phyloP scores from a whole-genome alignment of 1,140 invertebrate genomes.

The Spodoptera frugiperda region DNA sequence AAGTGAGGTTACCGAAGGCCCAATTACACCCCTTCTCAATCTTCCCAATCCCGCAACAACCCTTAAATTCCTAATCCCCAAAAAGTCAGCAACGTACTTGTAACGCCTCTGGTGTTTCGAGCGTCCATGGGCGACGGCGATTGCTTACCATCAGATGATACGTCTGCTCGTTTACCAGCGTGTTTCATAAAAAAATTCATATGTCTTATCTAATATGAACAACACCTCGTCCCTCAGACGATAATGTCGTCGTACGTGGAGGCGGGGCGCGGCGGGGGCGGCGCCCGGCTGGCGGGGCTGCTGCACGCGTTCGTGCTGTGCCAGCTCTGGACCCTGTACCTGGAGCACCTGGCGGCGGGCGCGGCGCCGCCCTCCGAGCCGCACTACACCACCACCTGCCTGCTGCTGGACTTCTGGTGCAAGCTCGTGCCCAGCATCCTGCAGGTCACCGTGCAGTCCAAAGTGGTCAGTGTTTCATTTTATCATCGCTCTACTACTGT shows the following conservation, averaged over 20 bases:
- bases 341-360: constrained; percentile 94
- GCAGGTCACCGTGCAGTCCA: constrained; percentile 97
- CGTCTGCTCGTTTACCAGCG: too few species aligned
- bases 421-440: constrained; percentile 98
- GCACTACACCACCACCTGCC: constrained; percentile 91
- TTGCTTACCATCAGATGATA: not conserved
- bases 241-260: constrained; percentile 98
- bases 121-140: too few species aligned
- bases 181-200: too few species aligned
- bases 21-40: too few species aligned
- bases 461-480: constrained; percentile 95
- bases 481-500: too few species aligned
- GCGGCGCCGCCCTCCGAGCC: constrained; percentile 89
- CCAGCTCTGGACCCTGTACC: constrained; percentile 99
- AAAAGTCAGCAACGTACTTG: too few species aligned
- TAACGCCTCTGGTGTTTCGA: too few species aligned
- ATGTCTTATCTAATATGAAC: not conserved
- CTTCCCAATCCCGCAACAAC: too few species aligned
- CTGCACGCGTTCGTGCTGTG: constrained; percentile 94
- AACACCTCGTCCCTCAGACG: constrained; percentile 80
- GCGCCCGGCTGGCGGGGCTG: constrained; percentile 96
- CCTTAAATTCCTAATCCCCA: too few species aligned
- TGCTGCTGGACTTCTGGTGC: constrained; percentile 99
- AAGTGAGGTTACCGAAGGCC: too few species aligned
- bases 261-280: constrained; percentile 96